These are phyloP conservation scores for Neoarius graeffei DNA, from an alignment of 2,113 vertebrate species.

Conservation along the genomic window DNA sequence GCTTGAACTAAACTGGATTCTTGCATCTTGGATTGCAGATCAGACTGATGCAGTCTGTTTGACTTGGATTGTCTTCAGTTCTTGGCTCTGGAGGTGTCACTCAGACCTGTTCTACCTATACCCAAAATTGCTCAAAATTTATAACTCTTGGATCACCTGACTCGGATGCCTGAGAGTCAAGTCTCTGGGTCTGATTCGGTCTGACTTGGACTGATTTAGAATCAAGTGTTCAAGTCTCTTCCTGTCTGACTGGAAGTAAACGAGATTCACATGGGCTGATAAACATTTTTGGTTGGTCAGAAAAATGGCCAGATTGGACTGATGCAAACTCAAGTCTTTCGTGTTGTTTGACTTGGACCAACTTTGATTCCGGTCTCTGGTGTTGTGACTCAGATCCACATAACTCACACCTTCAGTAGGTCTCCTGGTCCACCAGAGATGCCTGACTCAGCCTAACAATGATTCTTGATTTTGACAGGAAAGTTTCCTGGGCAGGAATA, in stretches of 20 bases:
- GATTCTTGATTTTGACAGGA: background rate
- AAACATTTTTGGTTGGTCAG: background rate
- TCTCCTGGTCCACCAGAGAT: background rate
- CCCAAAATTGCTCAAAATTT: background rate
- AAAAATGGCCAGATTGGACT: background rate
- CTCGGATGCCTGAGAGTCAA: background rate
- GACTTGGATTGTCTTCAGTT: background rate
- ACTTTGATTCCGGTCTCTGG: background rate
- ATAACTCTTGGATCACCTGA: background rate
- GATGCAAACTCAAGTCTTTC: background rate
- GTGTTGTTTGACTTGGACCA: background rate
- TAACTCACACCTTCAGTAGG: background rate
- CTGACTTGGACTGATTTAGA: background rate
- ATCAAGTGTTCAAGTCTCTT: background rate
- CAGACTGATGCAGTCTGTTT: background rate
- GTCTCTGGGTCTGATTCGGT: background rate
- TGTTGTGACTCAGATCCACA: background rate
- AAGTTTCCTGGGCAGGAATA: background rate
- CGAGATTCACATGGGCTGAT: background rate
- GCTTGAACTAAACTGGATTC: background rate
- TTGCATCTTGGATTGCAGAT: background rate
- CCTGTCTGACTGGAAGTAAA: background rate
- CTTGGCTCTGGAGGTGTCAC: background rate
- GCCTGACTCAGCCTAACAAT: background rate
- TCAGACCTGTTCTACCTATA: background rate